A percentile compares a stretch with the other conserved stretches of the same genome.
phyloP scores from a whole-genome alignment of 2,888 invertebrate genomes.

The Lottia gigantea region DNA sequence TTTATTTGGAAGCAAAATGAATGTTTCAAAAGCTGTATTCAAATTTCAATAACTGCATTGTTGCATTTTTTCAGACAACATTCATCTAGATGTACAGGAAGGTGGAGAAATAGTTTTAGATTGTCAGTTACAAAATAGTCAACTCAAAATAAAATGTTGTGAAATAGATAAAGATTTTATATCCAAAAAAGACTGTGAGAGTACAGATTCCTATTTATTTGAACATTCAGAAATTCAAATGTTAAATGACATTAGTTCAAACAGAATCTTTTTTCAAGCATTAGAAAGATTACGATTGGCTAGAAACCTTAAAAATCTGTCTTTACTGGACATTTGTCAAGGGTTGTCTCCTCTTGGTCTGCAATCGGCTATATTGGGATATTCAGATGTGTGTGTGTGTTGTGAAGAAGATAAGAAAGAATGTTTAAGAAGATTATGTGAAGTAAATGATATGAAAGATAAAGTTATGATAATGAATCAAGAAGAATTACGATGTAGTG shows the following conservation, averaged over 20 bases:
- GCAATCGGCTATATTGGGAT: conserved; percentile 46
- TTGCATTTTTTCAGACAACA: too few relatives aligned
- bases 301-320: conserved; percentile 18
- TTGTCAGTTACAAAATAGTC: background rate
- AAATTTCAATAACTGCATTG: too few relatives aligned
- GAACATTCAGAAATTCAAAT: conserved; percentile 31
- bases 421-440: conserved; percentile 24
- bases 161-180: background rate
- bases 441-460: conserved; percentile 36
- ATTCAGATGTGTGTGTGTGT: conserved; percentile 37
- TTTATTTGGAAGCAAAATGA: background rate
- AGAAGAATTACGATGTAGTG: conserved; percentile 31
- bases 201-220: conserved; percentile 15
- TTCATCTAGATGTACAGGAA: background rate
- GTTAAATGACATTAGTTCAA: conserved; percentile 50
- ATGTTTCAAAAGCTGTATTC: background rate
- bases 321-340: conserved; percentile 45
- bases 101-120: background rate
- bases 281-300: conserved; percentile 32
- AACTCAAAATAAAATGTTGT: conserved; percentile 9
- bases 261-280: conserved; percentile 41
- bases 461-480: conserved; percentile 20
- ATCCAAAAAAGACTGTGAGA: background rate
- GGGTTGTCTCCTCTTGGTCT: conserved; percentile 51
- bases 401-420: conserved; percentile 37